Evolutionary conservation across 2,113 vertebrate species (phyloP).

Genomic region (Bos taurus): DNA sequence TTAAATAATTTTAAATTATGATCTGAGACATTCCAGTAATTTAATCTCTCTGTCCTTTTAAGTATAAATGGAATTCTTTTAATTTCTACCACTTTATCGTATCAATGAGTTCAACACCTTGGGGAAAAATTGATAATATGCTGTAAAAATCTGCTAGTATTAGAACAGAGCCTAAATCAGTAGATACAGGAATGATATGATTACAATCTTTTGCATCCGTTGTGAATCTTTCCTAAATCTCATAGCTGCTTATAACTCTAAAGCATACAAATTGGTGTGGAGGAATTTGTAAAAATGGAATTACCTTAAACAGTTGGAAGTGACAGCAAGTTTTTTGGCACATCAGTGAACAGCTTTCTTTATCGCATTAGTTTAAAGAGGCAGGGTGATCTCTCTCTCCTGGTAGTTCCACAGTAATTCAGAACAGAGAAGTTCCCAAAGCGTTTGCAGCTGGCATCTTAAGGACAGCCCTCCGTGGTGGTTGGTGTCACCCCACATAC

Average conservation of each 20-base stretch:
- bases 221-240: background rate
- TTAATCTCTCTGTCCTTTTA: conserved; percentile 15
- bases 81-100: background rate
- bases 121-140: background rate
- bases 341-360: background rate
- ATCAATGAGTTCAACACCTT: background rate
- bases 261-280: background rate
- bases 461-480: background rate
- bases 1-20: background rate
- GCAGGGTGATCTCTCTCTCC: background rate
- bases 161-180: background rate
- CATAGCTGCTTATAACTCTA: background rate
- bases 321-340: background rate
- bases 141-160: conserved; percentile 5
- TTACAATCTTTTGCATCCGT: background rate
- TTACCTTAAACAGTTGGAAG: background rate
- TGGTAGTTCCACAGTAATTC: background rate
- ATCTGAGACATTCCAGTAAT: conserved; percentile 34
- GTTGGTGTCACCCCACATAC: background rate
- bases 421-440: conserved; percentile 7
- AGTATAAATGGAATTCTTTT: conserved; percentile 32
- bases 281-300: background rate
- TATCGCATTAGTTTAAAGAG: background rate
- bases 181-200: background rate
- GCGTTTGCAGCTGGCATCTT: background rate